Conservation (phyloP, 2,113 vertebrate species). For the Barnardius zonarius region DNA sequence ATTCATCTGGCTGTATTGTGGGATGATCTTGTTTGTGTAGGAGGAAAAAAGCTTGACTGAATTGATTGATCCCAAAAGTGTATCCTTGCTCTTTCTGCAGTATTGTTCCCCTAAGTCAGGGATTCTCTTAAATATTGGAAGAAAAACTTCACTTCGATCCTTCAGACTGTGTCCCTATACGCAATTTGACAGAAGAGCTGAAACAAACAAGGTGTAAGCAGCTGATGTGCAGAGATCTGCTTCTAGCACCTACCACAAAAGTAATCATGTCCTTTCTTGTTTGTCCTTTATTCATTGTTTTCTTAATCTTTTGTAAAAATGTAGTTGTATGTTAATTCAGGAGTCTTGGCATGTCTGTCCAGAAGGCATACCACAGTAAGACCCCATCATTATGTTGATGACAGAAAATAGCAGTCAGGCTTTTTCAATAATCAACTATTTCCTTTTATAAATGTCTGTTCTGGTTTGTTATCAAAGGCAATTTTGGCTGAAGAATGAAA, state of each 20-base stretch:
- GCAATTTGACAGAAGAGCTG: neutral
- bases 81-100: neutral
- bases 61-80: neutral
- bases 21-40: neutral
- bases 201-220: neutral
- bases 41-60: neutral
- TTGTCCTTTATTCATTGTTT: neutral
- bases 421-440: neutral
- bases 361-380: conserved; percentile 22
- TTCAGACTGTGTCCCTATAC: neutral
- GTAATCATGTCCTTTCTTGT: neutral
- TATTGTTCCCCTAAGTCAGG: neutral
- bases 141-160: neutral
- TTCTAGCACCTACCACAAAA: neutral
- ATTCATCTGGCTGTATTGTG: neutral
- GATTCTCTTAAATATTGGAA: neutral
- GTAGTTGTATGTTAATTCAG: neutral
- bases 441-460: conserved; percentile 32
- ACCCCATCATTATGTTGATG: conserved; percentile 34
- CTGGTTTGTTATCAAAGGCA: conserved; percentile 27
- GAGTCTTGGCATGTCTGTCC: neutral
- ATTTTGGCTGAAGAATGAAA: neutral
- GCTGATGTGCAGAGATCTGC: neutral
- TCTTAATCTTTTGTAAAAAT: neutral
- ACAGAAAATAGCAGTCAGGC: conserved; percentile 37